These are phyloP conservation scores for Thysanoteuthis rhombus DNA, from an alignment of 2,888 invertebrate species.

Conservation along the genomic window DNA sequence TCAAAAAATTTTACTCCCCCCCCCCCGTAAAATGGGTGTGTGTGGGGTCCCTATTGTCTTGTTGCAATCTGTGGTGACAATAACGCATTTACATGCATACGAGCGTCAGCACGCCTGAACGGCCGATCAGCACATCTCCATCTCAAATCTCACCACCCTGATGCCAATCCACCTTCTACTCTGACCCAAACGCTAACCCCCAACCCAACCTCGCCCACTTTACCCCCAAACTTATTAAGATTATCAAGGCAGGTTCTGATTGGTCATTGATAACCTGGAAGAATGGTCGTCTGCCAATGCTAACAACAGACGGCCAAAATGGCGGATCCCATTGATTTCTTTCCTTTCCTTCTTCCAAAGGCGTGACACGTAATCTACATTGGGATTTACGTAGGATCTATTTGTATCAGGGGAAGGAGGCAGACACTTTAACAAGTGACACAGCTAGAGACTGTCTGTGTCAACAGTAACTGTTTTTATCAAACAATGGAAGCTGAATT, in stretches of 20 bases:
- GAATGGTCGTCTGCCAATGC: constrained; percentile 12
- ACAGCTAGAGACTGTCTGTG: constrained; percentile 12
- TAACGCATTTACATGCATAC: constrained; percentile 12
- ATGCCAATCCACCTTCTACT: not conserved
- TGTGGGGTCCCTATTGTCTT: not conserved
- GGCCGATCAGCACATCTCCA: not conserved
- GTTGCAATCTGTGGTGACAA: constrained; percentile 12
- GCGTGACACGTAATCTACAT: not conserved
- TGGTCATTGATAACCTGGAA: constrained; percentile 12
- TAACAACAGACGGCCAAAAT: not conserved
- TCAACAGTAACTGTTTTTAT: constrained; percentile 12
- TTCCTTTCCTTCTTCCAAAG: not conserved
- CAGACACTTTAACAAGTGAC: constrained; percentile 12
- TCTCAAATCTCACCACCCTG: constrained; percentile 12
- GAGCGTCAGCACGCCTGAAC: constrained; percentile 12
- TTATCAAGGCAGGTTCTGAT: not conserved
- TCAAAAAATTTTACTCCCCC: not conserved
- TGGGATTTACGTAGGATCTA: constrained; percentile 12
- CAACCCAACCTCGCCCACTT: not conserved
- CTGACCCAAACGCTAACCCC: not conserved
- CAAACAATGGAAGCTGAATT: not conserved
- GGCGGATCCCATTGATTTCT: not conserved
- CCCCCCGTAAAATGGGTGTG: not conserved
- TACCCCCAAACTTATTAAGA: not conserved
- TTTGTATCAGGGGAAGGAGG: not conserved